phyloP scores from a whole-genome alignment of 2,113 vertebrate genomes.

The Axis porcinus region DNA sequence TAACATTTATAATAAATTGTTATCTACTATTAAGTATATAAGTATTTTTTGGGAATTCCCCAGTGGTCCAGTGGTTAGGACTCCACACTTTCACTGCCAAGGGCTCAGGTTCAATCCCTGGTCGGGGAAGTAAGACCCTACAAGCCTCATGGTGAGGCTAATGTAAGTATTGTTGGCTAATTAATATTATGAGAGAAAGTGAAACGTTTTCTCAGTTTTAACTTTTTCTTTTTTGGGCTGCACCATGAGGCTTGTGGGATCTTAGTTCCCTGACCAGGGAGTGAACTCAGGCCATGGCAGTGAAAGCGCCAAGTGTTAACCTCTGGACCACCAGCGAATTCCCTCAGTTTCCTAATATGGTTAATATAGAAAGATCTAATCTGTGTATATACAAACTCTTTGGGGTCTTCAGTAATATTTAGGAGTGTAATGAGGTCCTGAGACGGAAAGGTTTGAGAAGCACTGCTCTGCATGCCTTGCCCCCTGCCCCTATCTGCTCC shows the following conservation, averaged over 20 bases:
- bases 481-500: background rate
- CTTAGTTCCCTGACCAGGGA: background rate
- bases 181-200: background rate
- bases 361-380: background rate
- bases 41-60: background rate
- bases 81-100: background rate
- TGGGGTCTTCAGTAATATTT: background rate
- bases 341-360: background rate
- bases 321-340: background rate
- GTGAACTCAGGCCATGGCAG: background rate
- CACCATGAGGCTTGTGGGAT: background rate
- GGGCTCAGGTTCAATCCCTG: background rate
- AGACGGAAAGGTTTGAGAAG: background rate
- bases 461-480: background rate
- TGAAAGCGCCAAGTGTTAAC: background rate
- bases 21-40: background rate
- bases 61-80: background rate
- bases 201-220: background rate
- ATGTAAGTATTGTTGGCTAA: background rate
- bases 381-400: background rate
- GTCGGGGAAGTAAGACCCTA: background rate
- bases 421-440: background rate
- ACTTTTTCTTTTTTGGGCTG: background rate
- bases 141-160: background rate
- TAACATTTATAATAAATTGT: background rate